Evolutionary conservation across 2,888 invertebrate species (phyloP), one percentile per base, ranked within the genome.

Genomic region (Saturnia pavonia): DNA sequence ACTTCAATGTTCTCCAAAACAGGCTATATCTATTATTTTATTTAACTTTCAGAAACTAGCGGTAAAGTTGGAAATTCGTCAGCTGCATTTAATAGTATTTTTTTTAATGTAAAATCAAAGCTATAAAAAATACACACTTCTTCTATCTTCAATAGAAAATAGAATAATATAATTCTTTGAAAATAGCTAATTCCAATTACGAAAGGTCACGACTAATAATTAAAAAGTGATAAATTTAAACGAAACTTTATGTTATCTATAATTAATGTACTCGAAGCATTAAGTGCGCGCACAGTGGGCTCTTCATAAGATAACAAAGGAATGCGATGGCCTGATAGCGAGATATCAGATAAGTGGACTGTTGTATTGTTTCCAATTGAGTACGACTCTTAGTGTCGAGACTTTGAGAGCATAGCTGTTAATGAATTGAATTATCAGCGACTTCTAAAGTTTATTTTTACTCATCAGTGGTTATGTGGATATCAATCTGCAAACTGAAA

Each of bases 201-300:
- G 54, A 40, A 48, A 34, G 70, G 27, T 70, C 67, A 69, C 70
- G 73, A 68, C 42, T 70, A 57, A 74, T 78, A 86, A 85, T 86
- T 82, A 82, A 86, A 85, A 82, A 78, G 78, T 82, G 84, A 87
- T 88, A 80, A 81, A 80, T 85, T 83, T 80, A 78, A 84, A 85
- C 81, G 81, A 85, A 87, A 87, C 80, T 70, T 69, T 71, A 72
- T 74, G 75, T 76, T 89, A 88, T 88, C 88, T 87, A 78, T 86
- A 88, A 89, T 88, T 86, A 87, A 85, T 82, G 87, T 85, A 85
- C 85, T 90, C 82, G 83, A 87, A 86, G 82, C 81, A 90, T 90
- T 91, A 90, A 86, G 82, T 83, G 85, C 80, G 84, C 84, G 85
- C 85, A 86, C 83, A 81, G 82, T 80, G 80, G 80, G 81, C 82